Base-by-base conservation (phyloP, 2,797 vertebrate genomes). In the Sciaenops ocellatus region DNA sequence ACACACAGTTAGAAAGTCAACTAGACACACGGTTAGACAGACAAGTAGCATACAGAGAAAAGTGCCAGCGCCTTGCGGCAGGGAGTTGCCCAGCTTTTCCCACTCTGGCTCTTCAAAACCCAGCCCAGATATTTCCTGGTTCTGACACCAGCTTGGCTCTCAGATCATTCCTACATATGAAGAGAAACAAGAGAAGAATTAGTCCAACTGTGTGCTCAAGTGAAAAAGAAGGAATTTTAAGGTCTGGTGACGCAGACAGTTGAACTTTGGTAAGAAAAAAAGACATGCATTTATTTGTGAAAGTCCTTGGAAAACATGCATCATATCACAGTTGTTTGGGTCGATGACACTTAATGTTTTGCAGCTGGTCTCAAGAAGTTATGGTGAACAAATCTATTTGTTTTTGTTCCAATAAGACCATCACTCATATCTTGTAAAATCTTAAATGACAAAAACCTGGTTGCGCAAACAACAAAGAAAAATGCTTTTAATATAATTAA, bases 111-210 rank as follows among this genome's bases (percentile, higher is more conserved):
- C 65, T 82, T 88, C 75, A 83, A 86, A 90, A 87, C 82, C 80
- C 84, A 91, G 85, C 87, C 84, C 82, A 90, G 83, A 93, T 87
- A 90, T 91, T 93, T 93, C 90, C 91, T 92, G 90, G 86, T 92
- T 92, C 85, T 92, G 90, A 92, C 88, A 92, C 84, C 63, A 60
- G 73, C 79, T 90, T 91, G 92, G 91, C 88, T 85, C 78, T 47
- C 47, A 34, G 68, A 78, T 79, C 22, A 8, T 28, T 84, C 47
- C 34, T 79, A 55, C 56, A 75, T 87, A 68, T 76, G 76, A 50
- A 74, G 69, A 74, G 75, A 84, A 89, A 86, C 57, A 79, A 86
- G 68, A 86, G 81, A 88, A 90, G 83, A 87, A 88, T 88, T 83
- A 83, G 64, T 85, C 62, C 69, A 64, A 82, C 73, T 87, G 70